Conservation (phyloP, 2,888 invertebrate genomes). For the Acronicta aceris region DNA sequence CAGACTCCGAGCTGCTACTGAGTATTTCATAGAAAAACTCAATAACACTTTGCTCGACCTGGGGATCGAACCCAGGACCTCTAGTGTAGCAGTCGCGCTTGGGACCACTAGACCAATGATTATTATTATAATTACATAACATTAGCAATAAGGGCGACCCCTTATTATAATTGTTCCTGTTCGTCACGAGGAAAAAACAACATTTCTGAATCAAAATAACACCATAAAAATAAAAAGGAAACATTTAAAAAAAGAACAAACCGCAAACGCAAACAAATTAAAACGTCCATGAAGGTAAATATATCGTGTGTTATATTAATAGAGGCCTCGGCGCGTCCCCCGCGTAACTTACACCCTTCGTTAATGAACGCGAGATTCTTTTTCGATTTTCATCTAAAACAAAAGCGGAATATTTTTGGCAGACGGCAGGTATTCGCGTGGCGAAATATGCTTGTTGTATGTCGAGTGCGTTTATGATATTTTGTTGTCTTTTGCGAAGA, state of each 20-base stretch:
- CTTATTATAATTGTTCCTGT: too few relatives aligned
- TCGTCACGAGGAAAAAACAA: too few relatives aligned
- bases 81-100: too few relatives aligned
- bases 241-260: neutral
- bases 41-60: too few relatives aligned
- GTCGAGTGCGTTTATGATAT: constrained; percentile 41
- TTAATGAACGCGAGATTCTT: constrained; percentile 86
- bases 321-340: constrained; percentile 61
- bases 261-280: neutral
- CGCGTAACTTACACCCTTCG: constrained; percentile 85
- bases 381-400: constrained; percentile 85
- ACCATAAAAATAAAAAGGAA: too few relatives aligned
- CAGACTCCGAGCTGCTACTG: too few relatives aligned
- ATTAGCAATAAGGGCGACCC: too few relatives aligned
- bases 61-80: too few relatives aligned
- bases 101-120: too few relatives aligned
- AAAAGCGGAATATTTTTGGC: constrained; percentile 82
- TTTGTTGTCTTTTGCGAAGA: constrained; percentile 18
- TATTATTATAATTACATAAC: too few relatives aligned
- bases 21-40: too few relatives aligned
- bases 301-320: constrained; percentile 55
- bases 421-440: constrained; percentile 69
- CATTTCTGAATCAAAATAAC: too few relatives aligned
- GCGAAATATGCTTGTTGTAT: constrained; percentile 36
- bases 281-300: constrained; percentile 8